phyloP scores from a whole-genome alignment of 2,797 vertebrate genomes.

The Acrossocheilus wenchowensis region DNA sequence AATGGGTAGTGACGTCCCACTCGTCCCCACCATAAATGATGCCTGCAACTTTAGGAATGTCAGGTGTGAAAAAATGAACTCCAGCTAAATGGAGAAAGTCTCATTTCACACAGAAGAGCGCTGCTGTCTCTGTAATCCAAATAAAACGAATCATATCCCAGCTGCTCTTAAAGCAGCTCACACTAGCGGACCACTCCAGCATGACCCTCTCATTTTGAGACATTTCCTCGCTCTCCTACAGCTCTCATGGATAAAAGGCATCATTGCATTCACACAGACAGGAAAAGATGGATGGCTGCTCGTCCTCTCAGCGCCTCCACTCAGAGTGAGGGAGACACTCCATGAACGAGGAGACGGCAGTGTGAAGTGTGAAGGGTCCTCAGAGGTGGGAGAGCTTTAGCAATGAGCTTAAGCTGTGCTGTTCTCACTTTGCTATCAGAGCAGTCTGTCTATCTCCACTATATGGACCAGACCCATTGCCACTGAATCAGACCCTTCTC shows the following conservation, averaged over 20 bases:
- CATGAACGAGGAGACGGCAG: neutral
- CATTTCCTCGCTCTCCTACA: constrained; percentile 18
- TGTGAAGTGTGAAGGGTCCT: constrained; percentile 11
- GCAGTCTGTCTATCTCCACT: neutral
- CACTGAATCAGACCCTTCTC: too few species aligned
- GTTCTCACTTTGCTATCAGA: neutral
- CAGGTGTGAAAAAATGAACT: neutral
- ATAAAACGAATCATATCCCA: neutral
- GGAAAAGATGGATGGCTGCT: constrained; percentile 22
- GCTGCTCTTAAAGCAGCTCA: constrained; percentile 20
- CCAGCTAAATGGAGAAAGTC: neutral
- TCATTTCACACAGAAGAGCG: neutral
- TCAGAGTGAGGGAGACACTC: neutral
- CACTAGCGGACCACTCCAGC: constrained; percentile 4
- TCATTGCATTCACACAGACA: neutral
- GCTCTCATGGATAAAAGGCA: constrained; percentile 12
- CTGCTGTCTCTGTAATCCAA: neutral
- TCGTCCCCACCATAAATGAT: neutral
- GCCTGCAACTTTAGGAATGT: neutral
- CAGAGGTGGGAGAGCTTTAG: neutral
- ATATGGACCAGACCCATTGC: neutral
- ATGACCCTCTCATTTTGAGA: constrained; percentile 18
- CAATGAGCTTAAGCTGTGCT: neutral
- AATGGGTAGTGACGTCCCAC: neutral
- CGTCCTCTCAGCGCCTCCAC: neutral